These are phyloP conservation scores for Centropus unirufus DNA, from an alignment of 2,113 vertebrate genomes.

Conservation along the genomic window DNA sequence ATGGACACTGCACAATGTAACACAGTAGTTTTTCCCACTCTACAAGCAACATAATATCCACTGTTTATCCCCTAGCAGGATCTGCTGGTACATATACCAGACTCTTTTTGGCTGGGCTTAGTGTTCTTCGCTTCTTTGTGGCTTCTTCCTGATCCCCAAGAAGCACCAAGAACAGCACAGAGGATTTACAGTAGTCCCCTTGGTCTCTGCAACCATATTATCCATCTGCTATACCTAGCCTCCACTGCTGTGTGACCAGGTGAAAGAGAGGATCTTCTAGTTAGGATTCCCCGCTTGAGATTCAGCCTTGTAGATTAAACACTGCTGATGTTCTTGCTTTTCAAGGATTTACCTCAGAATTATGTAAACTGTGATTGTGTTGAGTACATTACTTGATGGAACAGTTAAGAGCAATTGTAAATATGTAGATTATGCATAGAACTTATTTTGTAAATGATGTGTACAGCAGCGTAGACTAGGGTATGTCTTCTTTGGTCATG, in stretches of 20 bases:
- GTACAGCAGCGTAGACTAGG: constrained; percentile 48
- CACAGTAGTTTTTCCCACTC: not conserved
- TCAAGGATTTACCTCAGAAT: constrained; percentile 63
- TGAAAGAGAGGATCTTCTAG: not conserved
- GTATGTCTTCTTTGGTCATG: not conserved
- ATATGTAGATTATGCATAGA: constrained; percentile 48
- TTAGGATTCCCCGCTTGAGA: not conserved
- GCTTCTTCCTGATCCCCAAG: not conserved
- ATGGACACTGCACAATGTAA: not conserved
- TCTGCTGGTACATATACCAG: not conserved
- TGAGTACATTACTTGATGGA: constrained; percentile 43
- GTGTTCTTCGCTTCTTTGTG: not conserved
- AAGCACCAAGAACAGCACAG: not conserved
- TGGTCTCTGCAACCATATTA: not conserved
- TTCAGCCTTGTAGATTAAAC: not conserved
- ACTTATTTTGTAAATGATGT: constrained; percentile 28
- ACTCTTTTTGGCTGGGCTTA: not conserved
- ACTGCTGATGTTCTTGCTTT: not conserved
- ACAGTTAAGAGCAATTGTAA: constrained; percentile 51
- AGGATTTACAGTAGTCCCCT: not conserved
- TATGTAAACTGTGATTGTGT: constrained; percentile 47
- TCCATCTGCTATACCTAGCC: not conserved
- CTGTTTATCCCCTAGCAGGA: not conserved
- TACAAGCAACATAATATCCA: not conserved
- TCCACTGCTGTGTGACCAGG: not conserved